phyloP scores from a whole-genome alignment of 2,888 invertebrate species.

The Gastracanthus pulcherrimus region DNA sequence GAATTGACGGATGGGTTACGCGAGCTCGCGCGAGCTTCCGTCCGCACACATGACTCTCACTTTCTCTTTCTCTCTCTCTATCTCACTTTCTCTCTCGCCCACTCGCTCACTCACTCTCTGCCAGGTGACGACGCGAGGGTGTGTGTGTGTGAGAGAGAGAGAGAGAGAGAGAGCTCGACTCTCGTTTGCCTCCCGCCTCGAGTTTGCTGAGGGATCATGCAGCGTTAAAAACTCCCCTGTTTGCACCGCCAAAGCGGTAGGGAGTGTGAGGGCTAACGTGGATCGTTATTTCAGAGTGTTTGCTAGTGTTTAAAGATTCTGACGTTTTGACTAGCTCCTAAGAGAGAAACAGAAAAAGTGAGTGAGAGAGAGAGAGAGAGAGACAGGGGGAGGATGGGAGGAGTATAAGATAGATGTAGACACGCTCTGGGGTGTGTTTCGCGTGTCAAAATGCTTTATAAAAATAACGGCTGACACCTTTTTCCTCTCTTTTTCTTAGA shows the following conservation, averaged over 20 bases:
- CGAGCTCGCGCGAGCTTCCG: not conserved
- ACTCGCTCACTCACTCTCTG: too few species aligned
- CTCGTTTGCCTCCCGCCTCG: too few species aligned
- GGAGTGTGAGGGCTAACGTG: conserved; percentile 70
- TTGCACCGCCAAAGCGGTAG: conserved; percentile 71
- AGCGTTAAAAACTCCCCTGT: conserved; percentile 77
- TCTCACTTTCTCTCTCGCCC: too few species aligned
- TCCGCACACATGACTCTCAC: not conserved
- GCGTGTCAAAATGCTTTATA: conserved; percentile 44
- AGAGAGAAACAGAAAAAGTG: not conserved
- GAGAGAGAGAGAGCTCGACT: conserved; percentile 62
- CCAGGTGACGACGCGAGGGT: conserved; percentile 52
- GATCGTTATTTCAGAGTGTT: conserved; percentile 77
- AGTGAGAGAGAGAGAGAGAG: not conserved
- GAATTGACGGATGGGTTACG: conserved; percentile 50
- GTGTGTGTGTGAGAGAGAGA: conserved; percentile 50
- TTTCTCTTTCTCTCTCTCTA: too few species aligned
- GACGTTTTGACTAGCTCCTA: conserved; percentile 74
- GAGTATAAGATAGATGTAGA: too few species aligned
- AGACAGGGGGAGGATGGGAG: too few species aligned
- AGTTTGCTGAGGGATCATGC: conserved; percentile 77
- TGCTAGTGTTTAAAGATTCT: conserved; percentile 77
- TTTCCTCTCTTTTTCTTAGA: not conserved
- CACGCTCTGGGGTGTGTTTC: conserved; percentile 16
- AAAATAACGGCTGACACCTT: conserved; percentile 39